A percentile compares a stretch with the other conserved stretches of the same genome.
These are phyloP conservation scores for Aplocera efformata DNA, from an alignment of 2,888 invertebrate genomes.

Conservation along the genomic window DNA sequence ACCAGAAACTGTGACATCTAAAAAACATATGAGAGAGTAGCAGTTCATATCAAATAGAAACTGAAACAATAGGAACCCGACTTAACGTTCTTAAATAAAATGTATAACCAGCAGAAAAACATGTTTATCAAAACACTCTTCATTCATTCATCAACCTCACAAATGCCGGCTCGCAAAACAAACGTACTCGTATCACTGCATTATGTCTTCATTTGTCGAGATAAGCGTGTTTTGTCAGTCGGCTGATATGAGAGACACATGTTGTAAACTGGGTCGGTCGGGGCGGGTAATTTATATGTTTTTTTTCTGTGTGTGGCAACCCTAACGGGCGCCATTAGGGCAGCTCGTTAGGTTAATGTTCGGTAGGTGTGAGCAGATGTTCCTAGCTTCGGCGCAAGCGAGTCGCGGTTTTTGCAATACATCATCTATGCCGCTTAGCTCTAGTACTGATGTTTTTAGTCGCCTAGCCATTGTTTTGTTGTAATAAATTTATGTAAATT, in stretches of 20 bases:
- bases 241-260: slow-evolving; percentile 63
- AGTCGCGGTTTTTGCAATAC: slow-evolving; percentile 62
- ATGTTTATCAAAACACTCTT: slow-evolving; percentile 11
- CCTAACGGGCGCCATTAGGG: slow-evolving; percentile 71
- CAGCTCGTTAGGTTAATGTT: slow-evolving; percentile 77
- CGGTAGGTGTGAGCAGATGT: slow-evolving; percentile 70
- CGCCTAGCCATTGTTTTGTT: slow-evolving; percentile 21
- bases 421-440: slow-evolving; percentile 60
- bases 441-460: slow-evolving; percentile 38
- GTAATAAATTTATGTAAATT: slow-evolving; percentile 4
- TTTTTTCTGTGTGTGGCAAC: slow-evolving; percentile 58
- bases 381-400: slow-evolving; percentile 43
- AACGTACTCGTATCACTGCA: slow-evolving; percentile 35
- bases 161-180: slow-evolving; percentile 33
- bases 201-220: slow-evolving; percentile 53
- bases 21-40: too few species aligned
- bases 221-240: slow-evolving; percentile 62
- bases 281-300: slow-evolving; percentile 66
- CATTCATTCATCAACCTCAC: slow-evolving; percentile 30
- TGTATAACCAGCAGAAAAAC: too few species aligned
- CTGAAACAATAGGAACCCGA: too few species aligned
- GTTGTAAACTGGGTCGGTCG: slow-evolving; percentile 55
- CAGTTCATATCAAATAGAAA: too few species aligned
- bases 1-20: too few species aligned
- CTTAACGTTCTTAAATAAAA: too few species aligned